phyloP scores from a whole-genome alignment of 2,113 vertebrate species.

The Neopipo cinnamomea region DNA sequence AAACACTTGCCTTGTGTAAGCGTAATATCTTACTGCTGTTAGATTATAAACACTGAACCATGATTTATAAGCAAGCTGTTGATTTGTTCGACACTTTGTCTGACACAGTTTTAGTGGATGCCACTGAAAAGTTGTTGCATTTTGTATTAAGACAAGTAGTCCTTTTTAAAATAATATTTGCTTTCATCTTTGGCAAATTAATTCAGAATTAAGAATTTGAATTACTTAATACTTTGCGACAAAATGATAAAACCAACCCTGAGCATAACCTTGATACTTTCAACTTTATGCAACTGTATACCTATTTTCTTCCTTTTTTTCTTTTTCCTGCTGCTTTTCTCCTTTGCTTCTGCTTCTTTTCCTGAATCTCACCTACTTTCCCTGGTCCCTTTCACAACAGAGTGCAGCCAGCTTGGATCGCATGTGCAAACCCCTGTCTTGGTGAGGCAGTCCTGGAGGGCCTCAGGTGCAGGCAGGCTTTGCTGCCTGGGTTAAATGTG shows the following conservation, averaged over 20 bases:
- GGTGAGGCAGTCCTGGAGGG: too few relatives aligned
- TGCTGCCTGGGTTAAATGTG: neutral
- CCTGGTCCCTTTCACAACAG: neutral
- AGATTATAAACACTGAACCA: neutral
- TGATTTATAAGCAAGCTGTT: neutral
- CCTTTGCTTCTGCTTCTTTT: neutral
- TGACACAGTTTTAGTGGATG: neutral
- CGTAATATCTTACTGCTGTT: neutral
- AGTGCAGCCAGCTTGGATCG: neutral
- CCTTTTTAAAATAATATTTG: neutral
- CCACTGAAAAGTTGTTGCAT: neutral
- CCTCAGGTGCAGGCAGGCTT: neutral
- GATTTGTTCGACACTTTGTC: neutral
- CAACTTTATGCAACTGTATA: neutral
- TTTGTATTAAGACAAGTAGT: neutral
- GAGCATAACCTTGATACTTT: neutral
- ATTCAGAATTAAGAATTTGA: neutral
- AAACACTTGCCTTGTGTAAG: neutral
- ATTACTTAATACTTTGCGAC: neutral
- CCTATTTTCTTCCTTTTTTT: fast-evolving
- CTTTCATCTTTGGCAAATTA: neutral
- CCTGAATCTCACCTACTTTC: neutral
- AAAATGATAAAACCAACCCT: neutral
- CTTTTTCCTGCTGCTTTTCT: neutral
- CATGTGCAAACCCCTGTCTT: neutral